These are phyloP conservation scores for Microplitis manilae DNA, from an alignment of 2,888 invertebrate genomes.

Conservation along the genomic window DNA sequence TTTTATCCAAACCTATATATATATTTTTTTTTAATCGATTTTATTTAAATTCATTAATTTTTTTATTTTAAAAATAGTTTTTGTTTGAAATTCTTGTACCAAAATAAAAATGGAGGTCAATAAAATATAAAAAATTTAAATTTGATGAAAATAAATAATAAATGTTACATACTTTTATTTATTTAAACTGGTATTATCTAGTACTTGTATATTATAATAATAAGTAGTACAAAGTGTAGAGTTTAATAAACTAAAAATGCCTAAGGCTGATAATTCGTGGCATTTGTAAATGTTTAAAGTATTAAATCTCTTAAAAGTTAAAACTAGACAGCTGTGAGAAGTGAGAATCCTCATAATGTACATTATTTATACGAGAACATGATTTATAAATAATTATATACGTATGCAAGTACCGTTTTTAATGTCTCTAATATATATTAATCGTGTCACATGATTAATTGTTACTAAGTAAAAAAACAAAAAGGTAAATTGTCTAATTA, in stretches of 20 bases:
- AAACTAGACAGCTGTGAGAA: background rate
- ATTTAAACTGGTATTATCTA: no score
- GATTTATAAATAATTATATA: background rate
- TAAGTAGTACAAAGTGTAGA: background rate
- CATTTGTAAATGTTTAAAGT: background rate
- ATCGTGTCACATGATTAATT: background rate
- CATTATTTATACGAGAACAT: background rate
- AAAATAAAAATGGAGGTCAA: background rate
- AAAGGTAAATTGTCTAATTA: background rate
- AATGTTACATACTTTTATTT: background rate
- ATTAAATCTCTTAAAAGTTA: background rate
- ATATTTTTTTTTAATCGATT: background rate
- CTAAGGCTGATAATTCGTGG: background rate
- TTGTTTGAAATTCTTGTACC: no score
- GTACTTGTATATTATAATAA: background rate
- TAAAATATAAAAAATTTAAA: background rate
- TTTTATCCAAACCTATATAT: background rate
- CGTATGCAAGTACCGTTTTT: background rate
- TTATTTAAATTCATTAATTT: no score
- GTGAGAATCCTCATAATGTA: background rate
- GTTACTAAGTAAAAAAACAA: background rate
- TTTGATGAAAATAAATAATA: background rate
- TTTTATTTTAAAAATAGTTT: no score
- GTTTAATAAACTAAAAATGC: background rate
- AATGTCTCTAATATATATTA: background rate